A percentile compares a stretch with the other conserved stretches of the same genome.
phyloP scores from a whole-genome alignment of 1,140 invertebrate genomes.

The Lucilia sericata region DNA sequence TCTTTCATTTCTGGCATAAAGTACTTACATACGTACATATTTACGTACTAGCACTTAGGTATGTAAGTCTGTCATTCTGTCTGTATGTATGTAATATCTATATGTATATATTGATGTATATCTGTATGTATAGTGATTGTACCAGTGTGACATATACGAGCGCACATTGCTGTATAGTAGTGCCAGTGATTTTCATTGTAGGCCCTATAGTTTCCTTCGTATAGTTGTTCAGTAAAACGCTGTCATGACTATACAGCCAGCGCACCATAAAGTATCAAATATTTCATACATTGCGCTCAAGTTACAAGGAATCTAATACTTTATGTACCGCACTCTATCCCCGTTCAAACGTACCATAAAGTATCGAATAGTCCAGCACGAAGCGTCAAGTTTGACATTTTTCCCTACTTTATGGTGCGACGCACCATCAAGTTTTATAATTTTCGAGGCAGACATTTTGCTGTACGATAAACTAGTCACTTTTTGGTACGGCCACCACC shows the following conservation, averaged over 20 bases:
- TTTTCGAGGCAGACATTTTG: constrained; percentile 51
- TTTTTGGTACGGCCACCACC: constrained; percentile 64
- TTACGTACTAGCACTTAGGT: neutral
- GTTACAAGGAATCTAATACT: constrained; percentile 42
- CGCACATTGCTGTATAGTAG: constrained; percentile 47
- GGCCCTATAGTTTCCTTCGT: constrained; percentile 51
- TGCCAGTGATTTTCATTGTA: constrained; percentile 48
- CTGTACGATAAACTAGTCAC: constrained; percentile 57
- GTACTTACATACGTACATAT: neutral
- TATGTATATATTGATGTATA: neutral
- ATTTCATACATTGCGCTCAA: constrained; percentile 43
- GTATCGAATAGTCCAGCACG: constrained; percentile 50
- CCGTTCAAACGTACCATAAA: constrained; percentile 50
- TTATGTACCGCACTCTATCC: constrained; percentile 51
- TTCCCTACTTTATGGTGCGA: constrained; percentile 64
- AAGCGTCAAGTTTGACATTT: constrained; percentile 64
- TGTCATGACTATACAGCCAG: constrained; percentile 49
- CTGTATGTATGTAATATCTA: constrained; percentile 22
- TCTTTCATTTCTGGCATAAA: neutral
- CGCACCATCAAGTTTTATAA: constrained; percentile 58
- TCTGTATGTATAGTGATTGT: constrained; percentile 36
- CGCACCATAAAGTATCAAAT: constrained; percentile 62
- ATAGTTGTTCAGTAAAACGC: constrained; percentile 46
- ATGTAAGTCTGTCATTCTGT: neutral
- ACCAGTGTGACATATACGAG: constrained; percentile 51